Evolutionary conservation across 2,797 vertebrate genomes (phyloP), one percentile per base, ranked within the genome.

Genomic region (Pteropus rufus): DNA sequence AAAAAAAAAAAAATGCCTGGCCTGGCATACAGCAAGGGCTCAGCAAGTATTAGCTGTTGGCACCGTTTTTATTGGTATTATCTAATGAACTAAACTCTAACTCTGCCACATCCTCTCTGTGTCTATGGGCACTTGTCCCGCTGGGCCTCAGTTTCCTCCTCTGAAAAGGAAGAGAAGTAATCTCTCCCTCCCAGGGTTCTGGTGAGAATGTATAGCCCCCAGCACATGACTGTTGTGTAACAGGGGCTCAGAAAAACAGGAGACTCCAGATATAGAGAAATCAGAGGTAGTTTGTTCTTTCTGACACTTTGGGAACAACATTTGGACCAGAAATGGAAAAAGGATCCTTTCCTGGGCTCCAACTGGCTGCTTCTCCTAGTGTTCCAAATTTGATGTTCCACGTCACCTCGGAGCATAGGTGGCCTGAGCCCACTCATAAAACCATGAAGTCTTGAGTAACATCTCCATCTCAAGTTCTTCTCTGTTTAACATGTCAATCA

Each of bases 361-460:
- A 0, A 12, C 7, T 0, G 26, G 34, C 70, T 56, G 39, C 64
- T 18, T 67, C 36, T 60, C 18, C 49, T 2, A 0, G 3, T 14
- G 31, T 46, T 39, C 95, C 60, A 11, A 41, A 41, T 7, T 2
- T 36, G 67, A 76, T 81, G 49, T 34, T 46, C 81, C 52, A 5
- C n/a, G 64, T 29, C 52, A 36, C 41, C 89, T 54, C 14, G 2
- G 36, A 91, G 44, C 6, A 0, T 58, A 39, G 54, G 75, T 80
- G 14, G 19, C 62, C 67, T 86, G 58, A 46, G 49, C 41, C 70
- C 39, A 0, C 65, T 88, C 80, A 19, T 18, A 10, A 95, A 96
- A 91, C 84, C 69, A 41, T 75, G 19, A 95, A 96, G 70, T 96
- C 95, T 98, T 97, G 92, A 96, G 92, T 94, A 94, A 97, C 80